Evolutionary conservation across 1,140 invertebrate species (phyloP).

Genomic region (Calycopis cecrops): DNA sequence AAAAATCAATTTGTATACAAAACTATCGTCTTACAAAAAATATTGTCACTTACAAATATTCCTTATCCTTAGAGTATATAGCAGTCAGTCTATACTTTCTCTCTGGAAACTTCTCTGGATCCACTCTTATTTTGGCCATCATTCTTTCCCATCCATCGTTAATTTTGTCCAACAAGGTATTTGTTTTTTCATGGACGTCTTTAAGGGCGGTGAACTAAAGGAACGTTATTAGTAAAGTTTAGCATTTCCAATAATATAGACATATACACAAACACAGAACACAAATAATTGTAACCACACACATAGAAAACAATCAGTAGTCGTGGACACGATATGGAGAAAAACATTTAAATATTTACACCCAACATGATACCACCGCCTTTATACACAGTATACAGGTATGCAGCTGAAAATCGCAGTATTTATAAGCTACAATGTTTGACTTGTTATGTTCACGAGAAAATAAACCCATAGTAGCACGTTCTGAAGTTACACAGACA

Average conservation of each 20-base stretch:
- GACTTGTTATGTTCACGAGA: no score
- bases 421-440: no score
- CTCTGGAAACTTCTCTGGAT: conserved; percentile 81
- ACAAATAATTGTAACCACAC: background rate
- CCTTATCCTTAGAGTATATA: conserved; percentile 90
- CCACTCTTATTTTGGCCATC: conserved; percentile 79
- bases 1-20: no score
- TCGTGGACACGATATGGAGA: background rate
- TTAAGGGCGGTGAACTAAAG: conserved; percentile 79
- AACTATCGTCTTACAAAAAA: background rate
- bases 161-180: conserved; percentile 78
- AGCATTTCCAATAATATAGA: background rate
- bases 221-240: background rate
- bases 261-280: background rate
- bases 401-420: no score
- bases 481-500: no score
- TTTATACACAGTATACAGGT: no score
- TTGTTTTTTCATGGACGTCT: conserved; percentile 77
- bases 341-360: no score
- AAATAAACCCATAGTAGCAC: no score
- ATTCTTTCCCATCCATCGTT: conserved; percentile 77
- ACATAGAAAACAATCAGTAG: background rate
- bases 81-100: conserved; percentile 85
- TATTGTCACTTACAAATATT: conserved; percentile 83
- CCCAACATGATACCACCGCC: no score